Evolutionary conservation across 1,140 invertebrate genomes (phyloP).

Genomic region (Cydia fagiglandana): DNA sequence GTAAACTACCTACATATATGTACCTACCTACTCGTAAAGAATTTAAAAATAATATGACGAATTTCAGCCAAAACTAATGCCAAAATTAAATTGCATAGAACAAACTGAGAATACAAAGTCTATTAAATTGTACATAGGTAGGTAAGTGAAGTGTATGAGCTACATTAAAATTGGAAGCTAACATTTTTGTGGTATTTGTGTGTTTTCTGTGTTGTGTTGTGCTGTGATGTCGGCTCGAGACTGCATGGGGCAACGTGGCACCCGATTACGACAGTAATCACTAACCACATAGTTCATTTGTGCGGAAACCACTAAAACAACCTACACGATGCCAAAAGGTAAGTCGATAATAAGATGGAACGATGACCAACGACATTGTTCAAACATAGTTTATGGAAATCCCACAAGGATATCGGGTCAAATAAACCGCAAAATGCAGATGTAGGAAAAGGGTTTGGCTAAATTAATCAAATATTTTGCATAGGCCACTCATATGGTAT

Average conservation of each 20-base stretch:
- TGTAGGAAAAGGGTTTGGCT: neutral
- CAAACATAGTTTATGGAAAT: constrained; percentile 3
- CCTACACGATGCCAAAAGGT: constrained; percentile 60
- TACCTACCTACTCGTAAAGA: neutral
- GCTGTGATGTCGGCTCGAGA: constrained; percentile 53
- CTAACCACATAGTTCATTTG: constrained; percentile 8
- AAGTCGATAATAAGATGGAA: constrained; percentile 44
- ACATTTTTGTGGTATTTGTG: constrained; percentile 37
- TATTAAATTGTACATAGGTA: constrained; percentile 44
- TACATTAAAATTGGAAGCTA: neutral
- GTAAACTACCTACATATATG: neutral
- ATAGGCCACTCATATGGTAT: neutral
- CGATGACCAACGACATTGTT: neutral
- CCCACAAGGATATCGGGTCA: neutral
- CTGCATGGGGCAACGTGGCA: constrained; percentile 51
- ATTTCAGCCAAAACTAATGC: constrained; percentile 56
- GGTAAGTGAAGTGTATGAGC: constrained; percentile 31
- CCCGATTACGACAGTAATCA: constrained; percentile 31
- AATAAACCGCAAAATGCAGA: constrained; percentile 7
- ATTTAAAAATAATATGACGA: neutral
- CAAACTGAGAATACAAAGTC: constrained; percentile 48
- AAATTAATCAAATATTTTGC: constrained; percentile 1
- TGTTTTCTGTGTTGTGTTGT: constrained; percentile 44
- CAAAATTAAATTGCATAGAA: constrained; percentile 46
- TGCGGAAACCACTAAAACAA: constrained; percentile 20